A percentile compares a stretch with the other conserved stretches of the same genome.
Evolutionary conservation across 2,113 vertebrate genomes (phyloP).

Genomic region (Xenopus borealis): DNA sequence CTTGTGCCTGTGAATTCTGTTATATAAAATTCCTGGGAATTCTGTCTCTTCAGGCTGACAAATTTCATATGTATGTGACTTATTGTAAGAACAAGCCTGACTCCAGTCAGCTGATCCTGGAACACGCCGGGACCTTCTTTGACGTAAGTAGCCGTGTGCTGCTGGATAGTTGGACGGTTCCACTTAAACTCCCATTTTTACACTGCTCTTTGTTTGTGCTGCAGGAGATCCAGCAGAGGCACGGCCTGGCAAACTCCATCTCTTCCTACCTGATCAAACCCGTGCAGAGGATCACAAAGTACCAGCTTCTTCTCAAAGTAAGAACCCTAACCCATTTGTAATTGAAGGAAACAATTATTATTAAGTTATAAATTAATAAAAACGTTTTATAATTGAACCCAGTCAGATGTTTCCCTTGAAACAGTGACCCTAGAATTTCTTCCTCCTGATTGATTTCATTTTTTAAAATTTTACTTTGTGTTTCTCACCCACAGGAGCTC

Average conservation of each 20-base stretch:
- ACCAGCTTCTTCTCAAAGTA: conserved; percentile 95
- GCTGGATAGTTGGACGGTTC: background rate
- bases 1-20: conserved; percentile 2
- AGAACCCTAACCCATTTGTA: background rate
- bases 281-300: conserved; percentile 98
- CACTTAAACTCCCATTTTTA: background rate
- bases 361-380: too few species aligned
- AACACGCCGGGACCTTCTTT: conserved; percentile 92
- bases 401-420: background rate
- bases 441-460: too few species aligned
- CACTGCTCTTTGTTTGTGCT: conserved; percentile 34
- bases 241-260: conserved; percentile 92
- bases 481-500: conserved; percentile 73
- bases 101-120: conserved; percentile 95
- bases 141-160: conserved; percentile 76
- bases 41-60: conserved; percentile 79
- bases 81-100: conserved; percentile 99
- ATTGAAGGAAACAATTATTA: too few species aligned
- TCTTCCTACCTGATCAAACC: conserved; percentile 98
- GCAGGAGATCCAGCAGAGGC: conserved; percentile 95
- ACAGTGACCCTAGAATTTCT: background rate
- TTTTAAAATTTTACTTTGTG: too few species aligned
- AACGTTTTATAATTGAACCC: too few species aligned
- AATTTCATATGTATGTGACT: conserved; percentile 97
- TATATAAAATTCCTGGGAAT: conserved; percentile 49